Conservation (phyloP, 2,888 invertebrate species). For the Trichopria drosophilae region DNA sequence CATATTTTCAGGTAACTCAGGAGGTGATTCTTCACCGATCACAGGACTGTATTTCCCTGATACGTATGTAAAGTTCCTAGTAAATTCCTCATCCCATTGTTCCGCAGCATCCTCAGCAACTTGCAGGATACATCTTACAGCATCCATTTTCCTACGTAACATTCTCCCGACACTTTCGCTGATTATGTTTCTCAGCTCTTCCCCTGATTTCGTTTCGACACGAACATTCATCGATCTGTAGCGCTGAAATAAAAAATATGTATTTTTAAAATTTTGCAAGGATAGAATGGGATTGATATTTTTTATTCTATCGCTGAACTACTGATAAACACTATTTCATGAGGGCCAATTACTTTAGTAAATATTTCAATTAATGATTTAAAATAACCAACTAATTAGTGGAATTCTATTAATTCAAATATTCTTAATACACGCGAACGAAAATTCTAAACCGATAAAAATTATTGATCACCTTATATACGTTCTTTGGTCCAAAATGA, state of each 20-base stretch:
- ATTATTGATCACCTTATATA: too few species aligned
- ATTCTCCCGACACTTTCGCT: slow-evolving; percentile 80
- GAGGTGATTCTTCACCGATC: slow-evolving; percentile 46
- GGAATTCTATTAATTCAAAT: too few species aligned
- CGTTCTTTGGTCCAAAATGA: too few species aligned
- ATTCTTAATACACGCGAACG: too few species aligned
- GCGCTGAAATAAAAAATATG: slow-evolving; percentile 61
- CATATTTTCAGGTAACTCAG: slow-evolving; percentile 42
- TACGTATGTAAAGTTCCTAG: slow-evolving; percentile 66
- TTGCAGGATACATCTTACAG: slow-evolving; percentile 81
- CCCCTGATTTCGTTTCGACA: slow-evolving; percentile 79
- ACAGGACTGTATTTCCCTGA: slow-evolving; percentile 78
- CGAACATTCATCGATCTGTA: slow-evolving; percentile 78
- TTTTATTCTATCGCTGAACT: too few species aligned
- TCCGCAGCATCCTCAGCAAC: slow-evolving; percentile 73
- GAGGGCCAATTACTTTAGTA: too few species aligned
- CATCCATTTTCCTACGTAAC: slow-evolving; percentile 85
- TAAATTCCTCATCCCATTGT: slow-evolving; percentile 58
- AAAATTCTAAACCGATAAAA: too few species aligned
- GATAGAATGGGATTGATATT: background rate
- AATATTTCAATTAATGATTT: too few species aligned
- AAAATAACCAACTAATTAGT: too few species aligned
- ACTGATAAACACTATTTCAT: too few species aligned
- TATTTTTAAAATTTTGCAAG: background rate
- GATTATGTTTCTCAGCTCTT: slow-evolving; percentile 76